Base-by-base conservation (phyloP, 1,140 invertebrate genomes). In the Drosophila dunni region DNA sequence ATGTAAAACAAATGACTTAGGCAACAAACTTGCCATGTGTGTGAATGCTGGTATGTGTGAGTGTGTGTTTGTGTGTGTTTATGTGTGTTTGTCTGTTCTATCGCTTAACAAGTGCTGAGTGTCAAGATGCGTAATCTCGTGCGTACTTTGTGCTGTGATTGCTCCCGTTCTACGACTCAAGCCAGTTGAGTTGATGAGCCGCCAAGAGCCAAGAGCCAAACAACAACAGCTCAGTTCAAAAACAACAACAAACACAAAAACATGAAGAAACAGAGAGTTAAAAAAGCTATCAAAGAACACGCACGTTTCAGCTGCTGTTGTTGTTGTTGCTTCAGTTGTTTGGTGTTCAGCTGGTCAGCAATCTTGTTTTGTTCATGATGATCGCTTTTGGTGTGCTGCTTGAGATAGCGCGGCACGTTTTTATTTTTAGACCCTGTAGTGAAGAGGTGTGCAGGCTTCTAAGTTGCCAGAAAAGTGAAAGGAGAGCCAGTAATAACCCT, bases 351-450 rank as follows among this genome's bases (percentile, higher is more conserved):
- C 57, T 62, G 67, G 64, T 54, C 46, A 66, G 69, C 79, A 88
- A 89, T 88, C 84, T 89, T 67, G 84, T 89, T 89, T 86, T 68
- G 66, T 68, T 81, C 70, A 85, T 81, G 82, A 79, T 75, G 84
- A 85, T 88, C 81, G 64, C 64, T 84, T 63, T 68, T 51, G 56
- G 48, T 53, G 64, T 54, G 61, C 50, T 58, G 78, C 44, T 57
- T 64, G 61, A 42, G 66, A 62, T 72, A 57, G 24, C 13, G 67
- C 68, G 64, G 61, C 65, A 63, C 58, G 73, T 77, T 73, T 75
- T 57, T 6, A 29, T 29, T 29, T 29, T 29, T 29, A 29, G 24
- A 29, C 24, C 24, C 24, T 29, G 24, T 29, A 29, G 24, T 29
- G 3, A 29, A 29, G 0, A 29, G 24, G 24, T 29, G 17, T 29